phyloP scores from a whole-genome alignment of 2,113 vertebrate genomes.

The Laticauda laticaudata region DNA sequence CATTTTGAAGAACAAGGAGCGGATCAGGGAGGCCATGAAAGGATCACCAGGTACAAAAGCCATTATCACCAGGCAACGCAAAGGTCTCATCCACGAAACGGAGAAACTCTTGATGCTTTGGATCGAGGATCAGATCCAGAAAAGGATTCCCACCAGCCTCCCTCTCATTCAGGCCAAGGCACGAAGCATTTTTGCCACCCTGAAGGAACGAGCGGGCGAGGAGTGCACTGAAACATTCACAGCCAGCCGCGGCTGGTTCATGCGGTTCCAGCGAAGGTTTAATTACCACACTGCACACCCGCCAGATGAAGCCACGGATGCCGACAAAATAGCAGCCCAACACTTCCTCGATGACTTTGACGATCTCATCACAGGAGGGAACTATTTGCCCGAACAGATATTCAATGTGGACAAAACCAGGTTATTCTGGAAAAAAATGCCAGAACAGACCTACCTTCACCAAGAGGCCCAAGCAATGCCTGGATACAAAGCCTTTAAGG shows the following conservation, averaged over 20 bases:
- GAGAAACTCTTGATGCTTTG: background rate
- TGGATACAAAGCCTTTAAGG: background rate
- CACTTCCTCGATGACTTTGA: background rate
- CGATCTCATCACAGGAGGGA: background rate
- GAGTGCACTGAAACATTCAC: background rate
- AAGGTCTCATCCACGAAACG: background rate
- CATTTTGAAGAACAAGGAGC: background rate
- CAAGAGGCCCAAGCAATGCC: background rate
- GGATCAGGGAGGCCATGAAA: background rate
- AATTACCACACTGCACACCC: background rate
- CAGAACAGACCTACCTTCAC: background rate
- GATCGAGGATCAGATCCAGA: background rate
- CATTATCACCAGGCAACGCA: background rate
- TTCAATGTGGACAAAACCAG: background rate
- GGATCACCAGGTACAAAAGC: background rate
- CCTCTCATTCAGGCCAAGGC: background rate
- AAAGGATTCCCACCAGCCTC: background rate
- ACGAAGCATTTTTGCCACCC: background rate
- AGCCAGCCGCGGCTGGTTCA: background rate
- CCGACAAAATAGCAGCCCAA: background rate
- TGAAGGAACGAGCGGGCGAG: background rate
- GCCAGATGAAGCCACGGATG: rapidly evolving
- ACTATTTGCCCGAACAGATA: background rate
- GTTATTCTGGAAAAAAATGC: background rate
- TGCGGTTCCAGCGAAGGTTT: background rate